Conservation (phyloP, 2,797 vertebrate genomes). For the Martes flavigula region DNA sequence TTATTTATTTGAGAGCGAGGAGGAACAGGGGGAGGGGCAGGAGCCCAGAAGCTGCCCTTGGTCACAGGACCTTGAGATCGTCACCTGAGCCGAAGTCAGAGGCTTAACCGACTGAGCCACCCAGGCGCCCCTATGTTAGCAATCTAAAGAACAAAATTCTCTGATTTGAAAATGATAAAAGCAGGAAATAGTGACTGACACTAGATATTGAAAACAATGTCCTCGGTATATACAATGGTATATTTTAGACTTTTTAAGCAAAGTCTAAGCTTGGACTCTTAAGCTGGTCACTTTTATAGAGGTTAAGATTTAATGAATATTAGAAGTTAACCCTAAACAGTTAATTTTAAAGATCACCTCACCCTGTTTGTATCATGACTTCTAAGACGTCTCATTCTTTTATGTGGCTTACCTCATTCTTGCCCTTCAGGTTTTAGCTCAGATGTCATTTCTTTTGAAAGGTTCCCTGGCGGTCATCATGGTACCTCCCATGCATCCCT, state of each 20-base stretch:
- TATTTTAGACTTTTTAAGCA: background rate
- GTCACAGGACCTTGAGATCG: background rate
- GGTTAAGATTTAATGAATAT: background rate
- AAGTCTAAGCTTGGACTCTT: background rate
- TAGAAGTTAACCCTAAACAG: background rate
- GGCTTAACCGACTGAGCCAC: background rate
- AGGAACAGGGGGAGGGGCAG: background rate
- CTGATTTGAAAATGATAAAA: constrained; percentile 15
- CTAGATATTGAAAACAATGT: background rate
- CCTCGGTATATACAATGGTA: background rate
- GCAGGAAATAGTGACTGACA: background rate
- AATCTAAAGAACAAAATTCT: background rate
- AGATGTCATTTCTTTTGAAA: background rate
- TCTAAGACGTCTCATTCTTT: background rate
- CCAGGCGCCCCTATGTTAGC: background rate
- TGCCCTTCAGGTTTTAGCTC: background rate
- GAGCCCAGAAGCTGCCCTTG: background rate
- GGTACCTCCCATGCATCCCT: too few relatives aligned
- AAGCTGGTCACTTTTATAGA: background rate
- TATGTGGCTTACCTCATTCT: background rate
- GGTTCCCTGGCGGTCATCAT: background rate
- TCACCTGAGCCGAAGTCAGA: background rate
- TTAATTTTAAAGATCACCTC: background rate
- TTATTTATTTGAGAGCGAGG: background rate
- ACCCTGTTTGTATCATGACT: background rate